Conservation (phyloP, 2,888 invertebrate genomes). For the Plemyria rubiginata region DNA sequence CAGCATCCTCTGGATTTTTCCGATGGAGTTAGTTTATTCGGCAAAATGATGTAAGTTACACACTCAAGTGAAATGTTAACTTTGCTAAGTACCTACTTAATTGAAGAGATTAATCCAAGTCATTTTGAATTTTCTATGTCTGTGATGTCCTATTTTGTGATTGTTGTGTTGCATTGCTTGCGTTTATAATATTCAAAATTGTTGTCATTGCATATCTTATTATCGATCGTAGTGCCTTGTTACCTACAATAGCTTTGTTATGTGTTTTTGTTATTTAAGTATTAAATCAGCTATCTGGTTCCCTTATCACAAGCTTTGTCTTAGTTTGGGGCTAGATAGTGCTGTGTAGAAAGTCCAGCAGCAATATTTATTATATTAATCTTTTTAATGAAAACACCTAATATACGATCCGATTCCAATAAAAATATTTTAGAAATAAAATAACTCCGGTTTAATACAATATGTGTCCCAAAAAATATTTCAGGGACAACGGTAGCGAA, state of each 20-base stretch:
- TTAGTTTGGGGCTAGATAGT: too few species aligned
- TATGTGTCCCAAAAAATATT: conserved; percentile 57
- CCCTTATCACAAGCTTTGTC: too few species aligned
- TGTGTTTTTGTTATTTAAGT: too few species aligned
- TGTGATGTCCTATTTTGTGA: conserved; percentile 33
- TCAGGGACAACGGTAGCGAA: conserved; percentile 83
- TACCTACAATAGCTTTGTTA: neutral
- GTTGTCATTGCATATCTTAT: neutral
- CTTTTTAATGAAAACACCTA: neutral
- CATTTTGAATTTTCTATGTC: conserved; percentile 16
- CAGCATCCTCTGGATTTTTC: conserved; percentile 44
- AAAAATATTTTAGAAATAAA: conserved; percentile 4
- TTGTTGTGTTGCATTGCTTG: conserved; percentile 30
- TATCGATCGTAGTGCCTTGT: neutral
- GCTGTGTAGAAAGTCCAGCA: too few species aligned
- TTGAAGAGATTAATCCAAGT: conserved; percentile 14
- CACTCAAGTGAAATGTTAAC: neutral
- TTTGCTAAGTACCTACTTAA: conserved; percentile 3
- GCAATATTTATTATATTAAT: too few species aligned
- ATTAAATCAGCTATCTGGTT: too few species aligned
- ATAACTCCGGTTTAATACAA: conserved; percentile 21
- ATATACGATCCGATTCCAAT: neutral
- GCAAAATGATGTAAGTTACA: conserved; percentile 39
- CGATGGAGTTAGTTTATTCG: conserved; percentile 42
- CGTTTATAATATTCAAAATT: neutral